These are phyloP conservation scores for Nysson spinosus DNA, from an alignment of 2,888 invertebrate genomes.

Conservation along the genomic window DNA sequence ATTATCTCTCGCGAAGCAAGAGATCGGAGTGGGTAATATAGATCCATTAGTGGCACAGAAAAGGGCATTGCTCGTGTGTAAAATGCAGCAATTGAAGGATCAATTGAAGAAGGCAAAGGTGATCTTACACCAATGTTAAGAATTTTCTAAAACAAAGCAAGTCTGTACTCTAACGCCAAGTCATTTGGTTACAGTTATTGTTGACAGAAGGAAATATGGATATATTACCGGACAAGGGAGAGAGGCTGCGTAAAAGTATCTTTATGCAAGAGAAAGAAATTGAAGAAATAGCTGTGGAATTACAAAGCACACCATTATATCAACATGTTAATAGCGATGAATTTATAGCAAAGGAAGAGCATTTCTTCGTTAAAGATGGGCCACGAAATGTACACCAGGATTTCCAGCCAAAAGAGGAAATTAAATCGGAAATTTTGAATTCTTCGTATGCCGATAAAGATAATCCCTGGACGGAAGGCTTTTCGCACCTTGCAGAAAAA, in stretches of 20 bases:
- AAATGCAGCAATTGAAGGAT: slow-evolving; percentile 52
- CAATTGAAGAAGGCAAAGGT: slow-evolving; percentile 62
- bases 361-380: background rate
- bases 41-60: slow-evolving; percentile 62
- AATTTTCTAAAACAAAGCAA: no score
- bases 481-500: no score
- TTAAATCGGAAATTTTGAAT: no score
- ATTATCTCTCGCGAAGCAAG: slow-evolving; percentile 51
- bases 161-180: background rate
- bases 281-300: slow-evolving; percentile 77
- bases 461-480: no score
- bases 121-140: no score
- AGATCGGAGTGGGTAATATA: slow-evolving; percentile 53
- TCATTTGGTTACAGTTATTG: slow-evolving; percentile 49
- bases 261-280: slow-evolving; percentile 77
- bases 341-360: background rate
- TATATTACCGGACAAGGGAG: slow-evolving; percentile 83
- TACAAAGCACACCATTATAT: slow-evolving; percentile 63
- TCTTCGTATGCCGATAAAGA: background rate
- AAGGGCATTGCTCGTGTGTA: slow-evolving; percentile 51
- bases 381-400: no score
- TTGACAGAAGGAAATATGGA: slow-evolving; percentile 68
- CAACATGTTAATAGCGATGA: background rate
- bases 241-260: slow-evolving; percentile 79
- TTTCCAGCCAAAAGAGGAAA: no score